Percentiles rank a stretch among this genome's conserved stretches.
phyloP scores from a whole-genome alignment of 2,888 invertebrate species.

The Drosophila maculinotata region DNA sequence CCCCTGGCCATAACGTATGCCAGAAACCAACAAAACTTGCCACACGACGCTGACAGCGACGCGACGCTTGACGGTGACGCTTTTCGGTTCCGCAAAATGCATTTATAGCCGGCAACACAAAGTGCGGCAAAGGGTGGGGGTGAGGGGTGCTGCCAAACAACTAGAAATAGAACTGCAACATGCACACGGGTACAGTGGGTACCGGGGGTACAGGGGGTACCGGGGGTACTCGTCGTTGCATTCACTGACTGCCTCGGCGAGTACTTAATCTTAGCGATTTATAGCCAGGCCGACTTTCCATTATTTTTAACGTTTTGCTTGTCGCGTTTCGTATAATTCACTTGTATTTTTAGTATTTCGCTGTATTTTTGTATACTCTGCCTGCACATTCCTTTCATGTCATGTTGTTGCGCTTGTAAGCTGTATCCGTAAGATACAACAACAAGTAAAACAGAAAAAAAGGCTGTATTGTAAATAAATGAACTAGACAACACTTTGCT shows the following conservation, averaged over 20 bases:
- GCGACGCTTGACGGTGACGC: constrained; percentile 32
- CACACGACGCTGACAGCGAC: constrained; percentile 51
- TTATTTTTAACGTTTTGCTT: constrained; percentile 63
- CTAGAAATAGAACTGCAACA: constrained; percentile 72
- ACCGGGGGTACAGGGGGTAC: too few species aligned
- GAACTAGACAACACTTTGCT: too few species aligned
- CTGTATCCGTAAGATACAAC: constrained; percentile 38
- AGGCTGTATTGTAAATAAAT: background rate
- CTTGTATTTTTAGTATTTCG: constrained; percentile 36
- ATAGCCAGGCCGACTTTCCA: constrained; percentile 65
- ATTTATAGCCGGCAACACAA: constrained; percentile 60
- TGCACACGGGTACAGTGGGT: constrained; percentile 22
- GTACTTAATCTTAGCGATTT: constrained; percentile 76
- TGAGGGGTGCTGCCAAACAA: constrained; percentile 54
- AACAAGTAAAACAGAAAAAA: background rate
- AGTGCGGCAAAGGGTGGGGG: constrained; percentile 1
- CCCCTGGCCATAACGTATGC: constrained; percentile 23
- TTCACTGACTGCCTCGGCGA: constrained; percentile 22
- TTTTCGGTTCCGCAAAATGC: constrained; percentile 73
- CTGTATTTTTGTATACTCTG: constrained; percentile 22
- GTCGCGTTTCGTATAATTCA: constrained; percentile 27
- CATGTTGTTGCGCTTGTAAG: constrained; percentile 49
- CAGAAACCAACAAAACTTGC: constrained; percentile 24
- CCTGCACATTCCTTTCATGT: constrained; percentile 65
- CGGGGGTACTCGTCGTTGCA: constrained; percentile 14